Conservation (phyloP, 2,888 invertebrate genomes). For the Acronicta psi region DNA sequence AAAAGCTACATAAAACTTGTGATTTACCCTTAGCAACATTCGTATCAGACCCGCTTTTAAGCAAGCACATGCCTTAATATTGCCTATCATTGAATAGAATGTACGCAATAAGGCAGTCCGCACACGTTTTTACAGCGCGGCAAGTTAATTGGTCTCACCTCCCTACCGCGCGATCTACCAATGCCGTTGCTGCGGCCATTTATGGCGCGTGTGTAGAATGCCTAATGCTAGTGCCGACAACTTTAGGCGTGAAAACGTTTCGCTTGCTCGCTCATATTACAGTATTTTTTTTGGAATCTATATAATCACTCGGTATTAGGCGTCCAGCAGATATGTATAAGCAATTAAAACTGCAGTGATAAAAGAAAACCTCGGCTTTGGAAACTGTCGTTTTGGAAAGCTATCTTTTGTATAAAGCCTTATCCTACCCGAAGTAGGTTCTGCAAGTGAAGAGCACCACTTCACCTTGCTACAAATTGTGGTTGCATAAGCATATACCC, state of each 20-base stretch:
- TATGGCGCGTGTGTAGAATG: slow-evolving; percentile 64
- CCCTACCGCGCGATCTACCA: slow-evolving; percentile 46
- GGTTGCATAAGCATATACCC: too few species aligned
- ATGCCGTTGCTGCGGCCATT: slow-evolving; percentile 64
- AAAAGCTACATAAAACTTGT: too few species aligned
- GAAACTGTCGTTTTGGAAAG: too few species aligned
- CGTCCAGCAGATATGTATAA: too few species aligned
- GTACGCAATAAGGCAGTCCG: slow-evolving; percentile 63
- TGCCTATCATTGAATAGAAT: slow-evolving; percentile 56
- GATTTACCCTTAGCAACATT: not conserved
- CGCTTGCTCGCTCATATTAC: slow-evolving; percentile 31
- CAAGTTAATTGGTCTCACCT: slow-evolving; percentile 70
- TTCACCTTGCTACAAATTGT: too few species aligned
- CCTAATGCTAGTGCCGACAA: slow-evolving; percentile 52
- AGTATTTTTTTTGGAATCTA: slow-evolving; percentile 14
- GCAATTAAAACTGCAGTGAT: too few species aligned
- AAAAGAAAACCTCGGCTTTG: too few species aligned
- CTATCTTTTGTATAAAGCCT: too few species aligned
- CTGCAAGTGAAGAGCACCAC: too few species aligned
- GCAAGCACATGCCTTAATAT: slow-evolving; percentile 30
- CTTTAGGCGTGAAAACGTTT: slow-evolving; percentile 33
- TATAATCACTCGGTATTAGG: too few species aligned
- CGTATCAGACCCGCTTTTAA: slow-evolving; percentile 21
- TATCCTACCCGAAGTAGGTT: too few species aligned
- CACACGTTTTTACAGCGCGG: slow-evolving; percentile 70